Evolutionary conservation across 2,797 vertebrate genomes (phyloP).

Genomic region (Anguilla pacifica): DNA sequence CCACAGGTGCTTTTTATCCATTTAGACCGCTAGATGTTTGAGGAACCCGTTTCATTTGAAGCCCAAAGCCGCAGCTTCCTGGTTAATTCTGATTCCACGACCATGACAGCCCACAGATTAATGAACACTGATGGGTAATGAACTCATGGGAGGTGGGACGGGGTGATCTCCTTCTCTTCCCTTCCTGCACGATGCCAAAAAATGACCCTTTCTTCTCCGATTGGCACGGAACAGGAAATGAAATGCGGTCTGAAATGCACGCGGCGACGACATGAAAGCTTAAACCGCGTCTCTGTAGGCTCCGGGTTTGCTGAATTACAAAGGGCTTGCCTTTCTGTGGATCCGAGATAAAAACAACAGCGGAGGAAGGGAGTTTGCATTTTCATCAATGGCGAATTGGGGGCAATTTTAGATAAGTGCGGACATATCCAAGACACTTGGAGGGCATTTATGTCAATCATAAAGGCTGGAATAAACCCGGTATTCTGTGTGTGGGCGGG

Average conservation of each 20-base stretch:
- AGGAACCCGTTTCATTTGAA: neutral
- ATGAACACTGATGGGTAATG: conserved; percentile 55
- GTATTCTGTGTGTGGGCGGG: neutral
- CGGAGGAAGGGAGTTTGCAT: neutral
- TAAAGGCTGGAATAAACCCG: neutral
- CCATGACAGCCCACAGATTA: neutral
- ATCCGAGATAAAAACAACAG: conserved; percentile 17
- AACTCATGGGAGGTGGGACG: conserved; percentile 49
- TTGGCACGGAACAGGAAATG: conserved; percentile 15
- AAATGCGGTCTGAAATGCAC: conserved; percentile 28
- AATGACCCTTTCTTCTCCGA: conserved; percentile 18
- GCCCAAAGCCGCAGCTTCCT: neutral
- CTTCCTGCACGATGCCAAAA: neutral
- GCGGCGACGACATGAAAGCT: conserved; percentile 4
- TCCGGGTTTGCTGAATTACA: neutral
- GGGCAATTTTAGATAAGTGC: neutral
- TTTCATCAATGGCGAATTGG: neutral
- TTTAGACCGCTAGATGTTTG: neutral
- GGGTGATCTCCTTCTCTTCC: conserved; percentile 36
- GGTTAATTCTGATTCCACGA: neutral
- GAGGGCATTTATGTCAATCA: neutral
- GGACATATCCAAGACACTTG: neutral
- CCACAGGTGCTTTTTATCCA: neutral
- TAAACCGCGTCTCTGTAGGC: neutral
- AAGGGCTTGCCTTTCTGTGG: neutral